Base-by-base conservation (phyloP, 2,888 invertebrate species). In the Bruchidius siliquastri region DNA sequence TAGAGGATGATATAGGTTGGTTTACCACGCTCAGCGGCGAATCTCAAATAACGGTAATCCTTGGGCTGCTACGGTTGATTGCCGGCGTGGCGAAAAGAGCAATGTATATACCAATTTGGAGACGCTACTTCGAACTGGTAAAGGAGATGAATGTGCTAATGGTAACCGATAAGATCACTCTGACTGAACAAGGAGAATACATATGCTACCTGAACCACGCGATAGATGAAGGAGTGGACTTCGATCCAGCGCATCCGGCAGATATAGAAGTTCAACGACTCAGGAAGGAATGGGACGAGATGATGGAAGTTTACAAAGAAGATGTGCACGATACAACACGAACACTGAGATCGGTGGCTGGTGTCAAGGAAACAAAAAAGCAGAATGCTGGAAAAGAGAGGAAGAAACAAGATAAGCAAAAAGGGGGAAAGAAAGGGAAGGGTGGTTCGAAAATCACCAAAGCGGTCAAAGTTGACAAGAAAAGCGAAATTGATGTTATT, bases 1-100 rank as follows among this genome's bases (percentile, higher is more conserved):
- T 78, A n/a, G 72, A 73, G 0, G 73, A 73, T 8, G 80, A 81
- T 73, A 22, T 79, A n/a, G 71, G 74, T 20, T 82, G 82, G 82
- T 80, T 81, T 72, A 72, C 49, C 0, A 75, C 72, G 8, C 71
- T 81, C 6, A 72, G 75, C 2, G 76, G 79, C 30, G 22, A 74
- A 21, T 72, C 75, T 0, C 81, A 82, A 77, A 73, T 78, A 10
- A 68, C 74, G 8, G 69, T 80, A 13, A 69, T 79, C 0, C 76
- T 80, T 21, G 73, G 78, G 69, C 67, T 79, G 0, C 67, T 81
- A 20, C 66, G 74, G 20, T 18, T 80, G 20, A 73, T 75, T 67
- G 79, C 77, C 6, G 77, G 78, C 18, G 72, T 72, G 13, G 73
- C 79, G 21, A 77, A 76, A n/a, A 74, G 77, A 26, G 77, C 74